A percentile compares a stretch with the other conserved stretches of the same genome.
phyloP scores from a whole-genome alignment of 2,113 vertebrate genomes.

The Thryonomys swinderianus region DNA sequence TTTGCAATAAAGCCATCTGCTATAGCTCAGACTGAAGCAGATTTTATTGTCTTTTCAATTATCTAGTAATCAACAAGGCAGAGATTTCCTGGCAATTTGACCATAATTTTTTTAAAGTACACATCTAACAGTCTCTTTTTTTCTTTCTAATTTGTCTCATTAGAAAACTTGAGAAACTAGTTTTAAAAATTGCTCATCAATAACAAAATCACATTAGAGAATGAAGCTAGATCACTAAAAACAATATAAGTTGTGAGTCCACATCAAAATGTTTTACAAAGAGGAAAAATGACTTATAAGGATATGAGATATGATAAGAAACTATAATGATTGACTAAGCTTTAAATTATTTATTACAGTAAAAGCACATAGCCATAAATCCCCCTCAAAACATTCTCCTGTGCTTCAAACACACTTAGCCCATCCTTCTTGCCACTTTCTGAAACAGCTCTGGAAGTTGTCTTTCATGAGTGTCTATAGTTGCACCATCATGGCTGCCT shows the following conservation, averaged over 20 bases:
- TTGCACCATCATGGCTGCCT: background rate
- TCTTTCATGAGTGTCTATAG: background rate
- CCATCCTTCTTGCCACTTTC: background rate
- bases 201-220: conserved; percentile 19
- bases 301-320: background rate
- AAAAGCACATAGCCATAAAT: background rate
- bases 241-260: background rate
- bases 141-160: conserved; percentile 2
- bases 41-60: conserved; percentile 27
- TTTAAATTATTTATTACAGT: background rate
- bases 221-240: conserved; percentile 3
- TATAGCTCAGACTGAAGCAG: conserved; percentile 60
- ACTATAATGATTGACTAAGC: background rate
- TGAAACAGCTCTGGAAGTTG: background rate
- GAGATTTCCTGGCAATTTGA: conserved; percentile 32
- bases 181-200: background rate
- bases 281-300: background rate
- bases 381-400: background rate
- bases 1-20: background rate
- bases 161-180: conserved; percentile 55
- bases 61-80: conserved; percentile 19
- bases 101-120: background rate
- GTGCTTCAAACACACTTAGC: no score
- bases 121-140: background rate
- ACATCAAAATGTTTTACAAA: background rate